Base-by-base conservation (phyloP, 2,113 vertebrate species). In the Epinephelus fuscoguttatus region DNA sequence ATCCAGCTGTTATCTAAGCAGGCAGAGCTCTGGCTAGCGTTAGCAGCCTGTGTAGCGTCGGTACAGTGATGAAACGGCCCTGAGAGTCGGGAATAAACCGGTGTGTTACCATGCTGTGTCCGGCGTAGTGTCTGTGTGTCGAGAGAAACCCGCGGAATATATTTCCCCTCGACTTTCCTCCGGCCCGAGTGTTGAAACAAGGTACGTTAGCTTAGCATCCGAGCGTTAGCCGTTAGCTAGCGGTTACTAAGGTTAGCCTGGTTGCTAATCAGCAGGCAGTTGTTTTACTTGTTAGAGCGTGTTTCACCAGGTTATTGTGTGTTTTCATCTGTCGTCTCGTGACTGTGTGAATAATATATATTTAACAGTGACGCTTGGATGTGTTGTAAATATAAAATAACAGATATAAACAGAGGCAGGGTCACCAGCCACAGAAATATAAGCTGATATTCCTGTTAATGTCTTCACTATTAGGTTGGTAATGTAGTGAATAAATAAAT, bases 171-270 rank as follows among this genome's bases (percentile, higher is more conserved):
- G 18, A 90, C 92, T 89, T 94, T 95, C 92, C 87, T 94, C 75
- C 87, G 76, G 84, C 74, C 59, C 72, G 78, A 80, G 85, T 63
- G 91, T 89, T 70, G 76, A 93, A 93, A 93, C 89, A 82, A 95
- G 95, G 95, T 94, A 90, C 56, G 92, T 94, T 93, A 90, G 79
- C 82, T 18, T 50, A 50, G 49, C 49, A 4, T 1, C 17, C 15
- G 3, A 4, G 14, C 47, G 42, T 45, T 45, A 45, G 42, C 42
- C 0, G 33, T 1, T 37, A 6, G 33, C 33, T 37, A 37, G 33
- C 33, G 33, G 33, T 37, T 6, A 37, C 33, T 37, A 18, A 25
- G 13, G 53, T 68, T 88, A 88, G 68, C 76, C 3, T n/a, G 23
- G 25, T 4, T 66, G 79, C 56, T 62, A 52, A 30, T 30, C 3